Base-by-base conservation (phyloP, 2,113 vertebrate genomes). In the Melanotaenia duboulayi region DNA sequence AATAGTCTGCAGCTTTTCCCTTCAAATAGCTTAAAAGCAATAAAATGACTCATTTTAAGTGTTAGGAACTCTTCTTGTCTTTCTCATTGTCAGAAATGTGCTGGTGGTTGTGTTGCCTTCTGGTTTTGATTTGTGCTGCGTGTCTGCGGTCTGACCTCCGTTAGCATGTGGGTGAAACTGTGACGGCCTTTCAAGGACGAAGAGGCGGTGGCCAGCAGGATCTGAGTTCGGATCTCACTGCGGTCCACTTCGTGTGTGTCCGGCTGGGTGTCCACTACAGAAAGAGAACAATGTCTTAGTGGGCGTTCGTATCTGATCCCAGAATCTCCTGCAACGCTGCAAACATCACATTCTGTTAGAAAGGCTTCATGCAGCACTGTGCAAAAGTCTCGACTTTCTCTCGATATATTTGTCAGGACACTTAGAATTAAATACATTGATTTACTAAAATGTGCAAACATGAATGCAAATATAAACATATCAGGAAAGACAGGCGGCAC, bases 171-270 rank as follows among this genome's bases (percentile, higher is more conserved):
- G 60, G 96, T 95, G 85, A 97, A 95, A 81, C 92, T 95, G 8
- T 80, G 78, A 58, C 89, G 69, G 54, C 82, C 76, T 61, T 82
- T 94, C 42, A 84, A 69, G 7, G 84, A 69, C 10, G 94, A 91
- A 1, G 87, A 93, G 22, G 94, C 96, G 0, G 96, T 97, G 54
- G 96, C 95, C 90, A 97, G 66, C 62, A 96, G 90, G 89, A 97
- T 95, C 91, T 95, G 96, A 0, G 96, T 97, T 69, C 93, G 94
- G 82, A 97, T 96, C 90, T 96, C 96, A 73, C 95, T 97, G 65
- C 66, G 87, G 66, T 97, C 95, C 82, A 97, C 87, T 17, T 95
- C 94, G 22, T 90, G 85, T 12, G 95, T 97, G 91, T 97, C 96
- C 2, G 96, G 96, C 22, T 94, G 89, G 61, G 90, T 61, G 76